Percentiles rank a stretch among this genome's conserved stretches.
phyloP scores from a whole-genome alignment of 2,113 vertebrate genomes.

The Vulpes lagopus region DNA sequence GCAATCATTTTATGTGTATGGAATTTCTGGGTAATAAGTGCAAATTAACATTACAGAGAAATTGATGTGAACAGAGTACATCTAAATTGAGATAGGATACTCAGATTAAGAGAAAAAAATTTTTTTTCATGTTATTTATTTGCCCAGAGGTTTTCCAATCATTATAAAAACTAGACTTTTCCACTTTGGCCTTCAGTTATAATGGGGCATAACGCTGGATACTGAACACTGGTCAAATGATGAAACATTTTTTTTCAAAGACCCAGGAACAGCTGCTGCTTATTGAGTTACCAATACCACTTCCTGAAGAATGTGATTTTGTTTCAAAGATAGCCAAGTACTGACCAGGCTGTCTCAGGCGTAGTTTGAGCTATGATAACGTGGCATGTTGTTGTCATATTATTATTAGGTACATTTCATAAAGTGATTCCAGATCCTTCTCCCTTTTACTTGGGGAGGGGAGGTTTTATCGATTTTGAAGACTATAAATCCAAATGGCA shows the following conservation, averaged over 20 bases:
- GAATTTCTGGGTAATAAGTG: constrained; percentile 74
- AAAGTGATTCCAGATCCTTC: constrained; percentile 62
- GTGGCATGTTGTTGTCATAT: constrained; percentile 59
- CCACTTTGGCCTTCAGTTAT: not conserved
- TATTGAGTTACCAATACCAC: constrained; percentile 67
- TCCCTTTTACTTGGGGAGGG: not conserved
- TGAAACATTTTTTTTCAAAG: constrained; percentile 62
- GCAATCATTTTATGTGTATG: constrained; percentile 53
- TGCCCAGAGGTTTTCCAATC: constrained; percentile 33
- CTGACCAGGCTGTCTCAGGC: constrained; percentile 27
- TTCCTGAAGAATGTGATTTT: constrained; percentile 76
- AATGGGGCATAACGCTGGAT: not conserved
- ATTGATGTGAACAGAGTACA: constrained; percentile 2
- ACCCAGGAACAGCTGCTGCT: constrained; percentile 73
- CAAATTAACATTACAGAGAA: constrained; percentile 67
- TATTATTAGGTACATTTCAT: constrained; percentile 43
- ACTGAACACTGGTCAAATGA: not conserved
- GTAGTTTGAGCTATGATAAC: constrained; percentile 23
- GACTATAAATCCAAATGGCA: not conserved
- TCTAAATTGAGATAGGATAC: constrained; percentile 10
- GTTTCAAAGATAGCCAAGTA: constrained; percentile 75
- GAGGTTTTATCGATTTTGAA: constrained; percentile 35
- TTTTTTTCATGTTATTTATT: not conserved
- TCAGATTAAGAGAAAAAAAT: not conserved
- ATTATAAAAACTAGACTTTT: not conserved